A percentile compares a stretch with the other conserved stretches of the same genome.
Evolutionary conservation across 1,140 invertebrate genomes (phyloP).

Genomic region (Sminthurides bifidus): DNA sequence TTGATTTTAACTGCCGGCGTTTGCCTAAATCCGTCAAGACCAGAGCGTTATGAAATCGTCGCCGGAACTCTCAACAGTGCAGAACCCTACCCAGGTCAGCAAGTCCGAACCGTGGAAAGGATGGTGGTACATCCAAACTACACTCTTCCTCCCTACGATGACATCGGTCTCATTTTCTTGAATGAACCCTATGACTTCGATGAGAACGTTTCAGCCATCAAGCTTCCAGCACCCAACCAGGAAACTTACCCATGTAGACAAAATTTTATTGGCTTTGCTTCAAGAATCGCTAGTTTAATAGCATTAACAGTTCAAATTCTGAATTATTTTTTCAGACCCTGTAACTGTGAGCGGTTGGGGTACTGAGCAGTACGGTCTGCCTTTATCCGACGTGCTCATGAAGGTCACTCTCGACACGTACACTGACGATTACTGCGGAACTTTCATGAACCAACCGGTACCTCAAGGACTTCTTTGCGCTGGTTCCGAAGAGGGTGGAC

Average conservation of each 20-base stretch:
- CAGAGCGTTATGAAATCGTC: conserved; percentile 28
- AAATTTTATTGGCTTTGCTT: not conserved
- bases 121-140: conserved; percentile 9
- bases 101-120: not conserved
- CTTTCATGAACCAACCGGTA: not conserved
- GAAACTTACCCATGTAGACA: conserved; percentile 6
- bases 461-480: conserved; percentile 5
- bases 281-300: not conserved
- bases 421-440: conserved; percentile 4
- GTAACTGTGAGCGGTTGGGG: conserved; percentile 14
- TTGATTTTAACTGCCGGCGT: conserved; percentile 53
- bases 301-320: not conserved
- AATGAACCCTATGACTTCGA: conserved; percentile 12
- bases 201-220: conserved; percentile 10
- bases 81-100: not conserved
- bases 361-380: conserved; percentile 10
- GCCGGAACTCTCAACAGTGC: conserved; percentile 26
- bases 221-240: conserved; percentile 1
- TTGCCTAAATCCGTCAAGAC: conserved; percentile 43
- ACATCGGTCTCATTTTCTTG: conserved; percentile 12
- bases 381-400: conserved; percentile 5
- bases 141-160: conserved; percentile 1
- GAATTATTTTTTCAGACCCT: conserved; percentile 2
- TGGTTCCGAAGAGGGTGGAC: conserved; percentile 8
- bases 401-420: conserved; percentile 16